Evolutionary conservation across 2,113 vertebrate genomes (phyloP).

Genomic region (Actenoides hombroni): DNA sequence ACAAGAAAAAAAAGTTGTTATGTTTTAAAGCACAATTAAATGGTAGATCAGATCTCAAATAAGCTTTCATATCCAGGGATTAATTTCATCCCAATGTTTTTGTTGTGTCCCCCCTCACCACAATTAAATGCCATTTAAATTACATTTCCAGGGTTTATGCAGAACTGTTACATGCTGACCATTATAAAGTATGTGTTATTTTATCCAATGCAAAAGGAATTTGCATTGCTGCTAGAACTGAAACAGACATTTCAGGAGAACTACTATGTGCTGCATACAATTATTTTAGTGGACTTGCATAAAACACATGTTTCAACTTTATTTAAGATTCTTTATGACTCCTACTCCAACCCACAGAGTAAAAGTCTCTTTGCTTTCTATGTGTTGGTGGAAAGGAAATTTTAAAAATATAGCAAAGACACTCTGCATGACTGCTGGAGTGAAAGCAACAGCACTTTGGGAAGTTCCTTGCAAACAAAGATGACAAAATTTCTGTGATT

Average conservation of each 20-base stretch:
- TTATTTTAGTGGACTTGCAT: background rate
- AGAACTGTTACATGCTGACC: background rate
- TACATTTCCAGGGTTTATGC: background rate
- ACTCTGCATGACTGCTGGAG: background rate
- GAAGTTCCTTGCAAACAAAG: background rate
- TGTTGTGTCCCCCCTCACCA: rapidly evolving
- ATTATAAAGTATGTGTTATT: background rate
- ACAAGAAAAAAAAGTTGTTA: background rate
- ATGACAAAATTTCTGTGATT: background rate
- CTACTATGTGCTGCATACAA: background rate
- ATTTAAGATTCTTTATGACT: background rate
- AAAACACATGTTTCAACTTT: background rate
- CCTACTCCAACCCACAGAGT: background rate
- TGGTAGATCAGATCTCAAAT: background rate
- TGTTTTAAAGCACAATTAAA: background rate
- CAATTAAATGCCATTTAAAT: background rate
- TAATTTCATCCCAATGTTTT: background rate
- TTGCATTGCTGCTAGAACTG: background rate
- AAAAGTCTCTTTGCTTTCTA: background rate
- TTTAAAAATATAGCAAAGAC: background rate
- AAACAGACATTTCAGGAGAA: background rate
- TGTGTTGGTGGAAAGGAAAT: background rate
- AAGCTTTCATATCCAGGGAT: background rate
- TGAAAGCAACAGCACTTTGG: background rate
- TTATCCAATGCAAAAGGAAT: background rate